Percentiles rank a stretch among this genome's conserved stretches.
Conservation (phyloP, 1,140 invertebrate species). For the Drosophila nikananu region DNA sequence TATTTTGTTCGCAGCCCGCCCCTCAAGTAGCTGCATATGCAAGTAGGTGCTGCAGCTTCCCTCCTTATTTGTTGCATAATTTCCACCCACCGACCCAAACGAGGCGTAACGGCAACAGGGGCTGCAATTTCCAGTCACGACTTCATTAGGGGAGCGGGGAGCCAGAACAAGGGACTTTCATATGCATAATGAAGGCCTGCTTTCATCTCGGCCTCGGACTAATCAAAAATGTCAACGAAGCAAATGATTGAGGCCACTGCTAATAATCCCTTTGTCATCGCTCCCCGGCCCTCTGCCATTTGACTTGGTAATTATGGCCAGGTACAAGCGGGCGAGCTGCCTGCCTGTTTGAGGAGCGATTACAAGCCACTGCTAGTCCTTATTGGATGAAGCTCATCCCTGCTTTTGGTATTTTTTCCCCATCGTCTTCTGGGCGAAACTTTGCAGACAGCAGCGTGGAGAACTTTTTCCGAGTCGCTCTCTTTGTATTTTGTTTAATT, state of each 20-base stretch:
- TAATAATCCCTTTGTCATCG: slow-evolving; percentile 58
- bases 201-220: slow-evolving; percentile 38
- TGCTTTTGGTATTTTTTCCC: background rate
- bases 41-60: slow-evolving; percentile 58
- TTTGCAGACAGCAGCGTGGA: slow-evolving; percentile 48
- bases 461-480: slow-evolving; percentile 41
- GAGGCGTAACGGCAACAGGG: slow-evolving; percentile 56
- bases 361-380: background rate
- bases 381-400: slow-evolving; percentile 15
- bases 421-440: slow-evolving; percentile 46
- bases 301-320: slow-evolving; percentile 61
- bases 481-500: slow-evolving; percentile 74
- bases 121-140: slow-evolving; percentile 42
- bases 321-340: slow-evolving; percentile 42
- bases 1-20: slow-evolving; percentile 61
- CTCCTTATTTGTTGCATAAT: slow-evolving; percentile 69
- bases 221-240: slow-evolving; percentile 70
- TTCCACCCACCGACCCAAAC: slow-evolving; percentile 42
- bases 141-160: slow-evolving; percentile 52
- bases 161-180: slow-evolving; percentile 22
- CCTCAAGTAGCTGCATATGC: slow-evolving; percentile 63
- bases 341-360: slow-evolving; percentile 19
- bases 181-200: slow-evolving; percentile 61
- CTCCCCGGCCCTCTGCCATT: slow-evolving; percentile 39
- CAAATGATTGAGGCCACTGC: slow-evolving; percentile 54